phyloP scores from a whole-genome alignment of 1,140 invertebrate genomes.

The Drosophila kanapiae region DNA sequence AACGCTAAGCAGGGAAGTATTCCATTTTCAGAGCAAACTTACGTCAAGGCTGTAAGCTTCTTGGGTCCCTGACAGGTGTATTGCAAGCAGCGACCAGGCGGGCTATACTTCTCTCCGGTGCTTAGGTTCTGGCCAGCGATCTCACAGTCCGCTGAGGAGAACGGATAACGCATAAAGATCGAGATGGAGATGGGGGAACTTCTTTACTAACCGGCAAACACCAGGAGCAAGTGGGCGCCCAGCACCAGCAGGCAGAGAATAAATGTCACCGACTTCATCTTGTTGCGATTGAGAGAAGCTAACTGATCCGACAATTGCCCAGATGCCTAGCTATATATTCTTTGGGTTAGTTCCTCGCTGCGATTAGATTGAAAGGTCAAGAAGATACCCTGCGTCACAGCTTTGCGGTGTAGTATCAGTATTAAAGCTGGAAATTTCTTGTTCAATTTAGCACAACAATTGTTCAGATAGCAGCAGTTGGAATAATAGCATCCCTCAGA shows the following conservation, averaged over 20 bases:
- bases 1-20: too few relatives aligned
- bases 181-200: too few relatives aligned
- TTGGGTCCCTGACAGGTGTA: slow-evolving; percentile 31
- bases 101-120: slow-evolving; percentile 43
- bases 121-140: slow-evolving; percentile 23
- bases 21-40: not conserved
- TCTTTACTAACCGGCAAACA: slow-evolving; percentile 44
- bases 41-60: slow-evolving; percentile 11
- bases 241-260: slow-evolving; percentile 63
- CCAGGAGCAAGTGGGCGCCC: slow-evolving; percentile 48
- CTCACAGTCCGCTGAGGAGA: slow-evolving; percentile 33
- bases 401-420: slow-evolving; percentile 33
- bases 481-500: not conserved
- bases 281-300: not conserved
- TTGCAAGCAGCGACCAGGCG: slow-evolving; percentile 23
- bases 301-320: slow-evolving; percentile 8
- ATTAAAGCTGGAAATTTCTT: not conserved
- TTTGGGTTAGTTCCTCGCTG: slow-evolving; percentile 1
- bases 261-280: slow-evolving; percentile 56
- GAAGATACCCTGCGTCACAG: slow-evolving; percentile 13
- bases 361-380: slow-evolving; percentile 38
- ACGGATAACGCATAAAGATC: not conserved
- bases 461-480: not conserved
- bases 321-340: slow-evolving; percentile 8
- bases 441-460: not conserved